Conservation (phyloP, 2,888 invertebrate genomes). For the Gryllus longicercus region DNA sequence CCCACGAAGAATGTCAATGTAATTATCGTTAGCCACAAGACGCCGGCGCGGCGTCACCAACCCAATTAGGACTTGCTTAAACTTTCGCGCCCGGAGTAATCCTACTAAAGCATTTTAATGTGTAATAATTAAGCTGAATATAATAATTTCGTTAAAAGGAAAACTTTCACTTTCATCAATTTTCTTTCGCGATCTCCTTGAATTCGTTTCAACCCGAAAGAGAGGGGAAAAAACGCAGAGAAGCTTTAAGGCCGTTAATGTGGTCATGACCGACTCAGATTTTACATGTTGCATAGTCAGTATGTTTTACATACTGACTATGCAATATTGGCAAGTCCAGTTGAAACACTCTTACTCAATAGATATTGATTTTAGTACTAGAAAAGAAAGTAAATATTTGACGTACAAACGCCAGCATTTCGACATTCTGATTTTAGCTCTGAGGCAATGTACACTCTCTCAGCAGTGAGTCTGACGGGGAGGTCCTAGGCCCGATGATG, state of each 20-base stretch:
- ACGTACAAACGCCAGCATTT: no score
- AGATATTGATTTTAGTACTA: no score
- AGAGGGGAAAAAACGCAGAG: not conserved
- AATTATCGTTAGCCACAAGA: not conserved
- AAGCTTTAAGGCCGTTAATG: not conserved
- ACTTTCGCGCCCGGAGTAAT: not conserved
- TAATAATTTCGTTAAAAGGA: not conserved
- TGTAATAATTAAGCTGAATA: not conserved
- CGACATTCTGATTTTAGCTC: no score
- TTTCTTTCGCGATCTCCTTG: not conserved
- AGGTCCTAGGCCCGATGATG: no score
- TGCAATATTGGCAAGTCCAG: no score
- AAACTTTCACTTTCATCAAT: not conserved
- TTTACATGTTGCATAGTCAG: no score
- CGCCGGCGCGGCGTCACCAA: not conserved
- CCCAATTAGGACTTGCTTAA: not conserved
- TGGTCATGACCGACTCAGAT: no score
- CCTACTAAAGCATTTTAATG: conserved; percentile 11
- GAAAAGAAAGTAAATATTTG: no score
- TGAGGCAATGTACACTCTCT: no score
- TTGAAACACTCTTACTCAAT: no score
- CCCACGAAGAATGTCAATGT: conserved; percentile 6
- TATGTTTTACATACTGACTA: no score
- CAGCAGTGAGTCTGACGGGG: no score
- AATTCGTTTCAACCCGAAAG: not conserved